These are phyloP conservation scores for Ischnus inquisitorius DNA, from an alignment of 2,888 invertebrate species.

Conservation along the genomic window DNA sequence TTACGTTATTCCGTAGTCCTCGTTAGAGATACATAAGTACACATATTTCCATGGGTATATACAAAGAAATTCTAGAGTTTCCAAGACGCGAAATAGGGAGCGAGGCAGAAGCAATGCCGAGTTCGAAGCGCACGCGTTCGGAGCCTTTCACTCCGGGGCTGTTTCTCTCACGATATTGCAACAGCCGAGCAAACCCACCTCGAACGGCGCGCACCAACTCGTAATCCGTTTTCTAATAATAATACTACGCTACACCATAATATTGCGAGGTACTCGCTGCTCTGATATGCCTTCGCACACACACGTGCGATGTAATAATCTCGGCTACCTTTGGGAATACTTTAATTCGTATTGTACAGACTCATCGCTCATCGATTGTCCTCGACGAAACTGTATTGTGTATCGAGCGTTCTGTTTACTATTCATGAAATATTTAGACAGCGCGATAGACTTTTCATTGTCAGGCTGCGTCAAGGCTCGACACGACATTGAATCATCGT, in stretches of 20 bases:
- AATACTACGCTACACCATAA: constrained; percentile 50
- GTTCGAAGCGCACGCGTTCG: constrained; percentile 62
- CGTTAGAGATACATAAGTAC: constrained; percentile 27
- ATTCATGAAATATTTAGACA: constrained; percentile 29
- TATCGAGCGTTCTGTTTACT: not conserved
- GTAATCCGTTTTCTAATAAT: constrained; percentile 73
- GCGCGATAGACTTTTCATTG: constrained; percentile 40
- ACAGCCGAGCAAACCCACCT: constrained; percentile 67
- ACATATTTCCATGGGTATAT: not conserved
- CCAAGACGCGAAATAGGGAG: constrained; percentile 50
- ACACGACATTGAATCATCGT: constrained; percentile 52
- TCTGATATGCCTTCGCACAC: constrained; percentile 17
- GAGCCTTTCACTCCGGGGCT: constrained; percentile 76
- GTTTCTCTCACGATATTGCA: constrained; percentile 77
- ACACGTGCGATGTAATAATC: not conserved
- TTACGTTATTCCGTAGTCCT: constrained; percentile 31
- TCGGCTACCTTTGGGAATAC: constrained; percentile 1
- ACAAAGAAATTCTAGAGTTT: constrained; percentile 59
- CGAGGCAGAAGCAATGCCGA: constrained; percentile 62
- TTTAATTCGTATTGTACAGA: not conserved
- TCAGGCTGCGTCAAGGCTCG: constrained; percentile 28
- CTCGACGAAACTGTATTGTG: not conserved
- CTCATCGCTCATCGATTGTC: not conserved
- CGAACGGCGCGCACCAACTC: constrained; percentile 52
- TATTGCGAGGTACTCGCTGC: constrained; percentile 33